Conservation (phyloP, 2,888 invertebrate genomes). For the Junonia oenone region DNA sequence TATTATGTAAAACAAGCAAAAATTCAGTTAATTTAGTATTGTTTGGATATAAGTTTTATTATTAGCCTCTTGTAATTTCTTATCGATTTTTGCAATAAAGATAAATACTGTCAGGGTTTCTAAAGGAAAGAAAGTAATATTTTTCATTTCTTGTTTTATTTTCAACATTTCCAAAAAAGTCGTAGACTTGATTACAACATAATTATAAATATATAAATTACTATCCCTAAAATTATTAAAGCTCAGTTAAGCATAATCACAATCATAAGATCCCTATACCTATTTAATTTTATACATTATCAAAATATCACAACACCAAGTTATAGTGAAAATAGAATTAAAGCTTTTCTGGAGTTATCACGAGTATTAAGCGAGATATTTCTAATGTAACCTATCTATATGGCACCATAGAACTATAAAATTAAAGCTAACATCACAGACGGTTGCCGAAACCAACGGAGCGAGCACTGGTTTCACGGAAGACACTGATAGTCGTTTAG, state of each 20-base stretch:
- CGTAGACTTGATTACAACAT: slow-evolving; percentile 36
- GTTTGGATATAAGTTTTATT: not conserved
- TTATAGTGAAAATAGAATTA: slow-evolving; percentile 47
- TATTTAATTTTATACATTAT: slow-evolving; percentile 63
- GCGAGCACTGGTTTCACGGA: slow-evolving; percentile 70
- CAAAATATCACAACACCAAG: slow-evolving; percentile 62
- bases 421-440: slow-evolving; percentile 77
- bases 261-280: slow-evolving; percentile 46
- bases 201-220: slow-evolving; percentile 58
- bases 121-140: slow-evolving; percentile 48
- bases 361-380: slow-evolving; percentile 46
- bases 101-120: not conserved
- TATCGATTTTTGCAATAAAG: too few relatives aligned
- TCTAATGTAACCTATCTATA: slow-evolving; percentile 52
- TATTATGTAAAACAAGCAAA: not conserved
- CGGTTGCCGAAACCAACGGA: slow-evolving; percentile 68
- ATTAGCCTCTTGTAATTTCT: too few relatives aligned
- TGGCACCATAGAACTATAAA: slow-evolving; percentile 60
- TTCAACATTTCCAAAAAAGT: slow-evolving; percentile 32
- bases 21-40: not conserved
- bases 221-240: slow-evolving; percentile 67
- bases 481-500: slow-evolving; percentile 63
- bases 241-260: slow-evolving; percentile 65
- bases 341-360: slow-evolving; percentile 73
- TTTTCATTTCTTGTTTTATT: slow-evolving; percentile 50